These are phyloP conservation scores for Poeciliopsis prolifica DNA, from an alignment of 2,113 vertebrate species.

Conservation along the genomic window DNA sequence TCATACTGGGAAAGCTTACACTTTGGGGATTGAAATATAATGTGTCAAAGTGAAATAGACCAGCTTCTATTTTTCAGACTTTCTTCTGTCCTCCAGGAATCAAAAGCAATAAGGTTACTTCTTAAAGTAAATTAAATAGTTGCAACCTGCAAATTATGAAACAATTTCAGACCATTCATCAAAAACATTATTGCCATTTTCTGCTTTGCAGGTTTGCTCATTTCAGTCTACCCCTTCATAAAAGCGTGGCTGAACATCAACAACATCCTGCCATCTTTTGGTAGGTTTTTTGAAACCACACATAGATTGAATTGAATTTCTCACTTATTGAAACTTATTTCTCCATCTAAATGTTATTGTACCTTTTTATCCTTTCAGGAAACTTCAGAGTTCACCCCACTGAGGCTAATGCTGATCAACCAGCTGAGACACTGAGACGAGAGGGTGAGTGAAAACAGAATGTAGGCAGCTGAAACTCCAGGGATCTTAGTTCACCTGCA, in stretches of 20 bases:
- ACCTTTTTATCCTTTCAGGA: constrained; percentile 50
- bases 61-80: not conserved
- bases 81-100: not conserved
- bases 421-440: constrained; percentile 66
- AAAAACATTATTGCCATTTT: constrained; percentile 5
- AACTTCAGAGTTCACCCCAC: constrained; percentile 80
- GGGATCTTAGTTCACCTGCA: not conserved
- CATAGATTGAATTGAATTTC: not conserved
- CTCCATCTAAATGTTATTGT: not conserved
- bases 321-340: not conserved
- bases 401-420: constrained; percentile 63
- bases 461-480: not conserved
- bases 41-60: not conserved
- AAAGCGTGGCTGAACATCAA: constrained; percentile 83
- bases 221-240: constrained; percentile 81
- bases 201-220: constrained; percentile 76
- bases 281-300: constrained; percentile 45
- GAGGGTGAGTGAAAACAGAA: constrained; percentile 69
- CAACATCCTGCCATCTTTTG: constrained; percentile 78
- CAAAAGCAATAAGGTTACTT: not conserved
- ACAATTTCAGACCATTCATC: not conserved
- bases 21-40: constrained; percentile 15
- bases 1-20: constrained; percentile 24
- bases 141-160: not conserved
- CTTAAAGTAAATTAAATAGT: not conserved